A percentile compares a stretch with the other conserved stretches of the same genome.
phyloP scores from a whole-genome alignment of 2,888 invertebrate species.

The Hyalella azteca region DNA sequence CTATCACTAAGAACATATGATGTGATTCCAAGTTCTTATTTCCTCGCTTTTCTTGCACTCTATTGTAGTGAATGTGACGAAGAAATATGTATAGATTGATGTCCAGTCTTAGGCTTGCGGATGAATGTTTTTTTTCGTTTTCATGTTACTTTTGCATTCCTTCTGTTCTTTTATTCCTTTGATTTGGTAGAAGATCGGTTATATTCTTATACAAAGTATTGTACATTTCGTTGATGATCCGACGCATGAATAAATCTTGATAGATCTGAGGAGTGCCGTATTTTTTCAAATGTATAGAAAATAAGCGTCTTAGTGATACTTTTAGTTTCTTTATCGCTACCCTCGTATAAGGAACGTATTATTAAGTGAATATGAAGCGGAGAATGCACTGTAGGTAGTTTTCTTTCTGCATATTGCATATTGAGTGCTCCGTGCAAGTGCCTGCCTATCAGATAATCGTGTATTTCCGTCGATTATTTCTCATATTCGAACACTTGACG shows the following conservation, averaged over 20 bases:
- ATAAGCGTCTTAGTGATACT: slow-evolving; percentile 32
- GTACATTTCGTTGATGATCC: neutral
- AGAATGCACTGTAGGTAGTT: neutral
- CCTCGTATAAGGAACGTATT: neutral
- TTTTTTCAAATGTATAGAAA: slow-evolving; percentile 19
- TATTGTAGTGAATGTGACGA: neutral
- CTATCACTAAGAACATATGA: no score
- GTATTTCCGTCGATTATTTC: neutral
- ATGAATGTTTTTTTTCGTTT: neutral
- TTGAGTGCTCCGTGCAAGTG: neutral
- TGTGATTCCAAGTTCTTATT: neutral
- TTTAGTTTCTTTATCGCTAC: neutral
- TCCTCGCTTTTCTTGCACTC: neutral
- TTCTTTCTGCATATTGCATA: neutral
- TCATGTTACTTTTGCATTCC: neutral
- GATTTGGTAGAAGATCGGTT: neutral
- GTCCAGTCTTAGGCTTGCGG: neutral
- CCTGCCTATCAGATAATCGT: neutral
- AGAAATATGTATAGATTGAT: neutral
- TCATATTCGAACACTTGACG: neutral
- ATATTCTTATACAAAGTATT: neutral
- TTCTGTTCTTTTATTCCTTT: neutral
- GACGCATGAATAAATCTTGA: neutral
- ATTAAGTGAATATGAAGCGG: neutral
- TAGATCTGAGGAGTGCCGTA: neutral